Conservation (phyloP, 1,140 invertebrate genomes). For the Musca domestica region DNA sequence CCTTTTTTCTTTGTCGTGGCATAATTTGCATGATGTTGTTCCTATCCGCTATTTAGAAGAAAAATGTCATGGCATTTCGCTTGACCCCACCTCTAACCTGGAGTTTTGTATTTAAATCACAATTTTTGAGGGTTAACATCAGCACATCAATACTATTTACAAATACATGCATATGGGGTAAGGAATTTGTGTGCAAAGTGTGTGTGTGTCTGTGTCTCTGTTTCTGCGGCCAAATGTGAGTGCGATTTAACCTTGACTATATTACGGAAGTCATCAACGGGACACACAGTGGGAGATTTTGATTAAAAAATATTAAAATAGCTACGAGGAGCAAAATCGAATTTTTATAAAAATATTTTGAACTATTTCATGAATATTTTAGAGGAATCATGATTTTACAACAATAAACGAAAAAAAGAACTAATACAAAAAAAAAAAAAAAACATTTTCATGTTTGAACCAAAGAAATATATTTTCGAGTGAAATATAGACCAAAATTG, state of each 20-base stretch:
- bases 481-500: too few relatives aligned
- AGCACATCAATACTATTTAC: slow-evolving; percentile 35
- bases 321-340: neutral
- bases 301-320: neutral
- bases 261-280: slow-evolving; percentile 1
- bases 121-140: slow-evolving; percentile 42
- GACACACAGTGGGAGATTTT: neutral
- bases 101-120: slow-evolving; percentile 7
- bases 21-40: neutral
- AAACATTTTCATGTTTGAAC: too few relatives aligned
- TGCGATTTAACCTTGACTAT: slow-evolving; percentile 13
- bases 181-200: too few relatives aligned
- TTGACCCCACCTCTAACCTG: slow-evolving; percentile 50
- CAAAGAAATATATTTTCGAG: too few relatives aligned
- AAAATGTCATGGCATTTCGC: slow-evolving; percentile 28
- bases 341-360: neutral
- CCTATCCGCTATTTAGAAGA: neutral
- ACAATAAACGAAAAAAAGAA: too few relatives aligned
- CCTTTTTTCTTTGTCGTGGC: neutral
- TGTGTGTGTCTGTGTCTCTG: too few relatives aligned
- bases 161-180: too few relatives aligned
- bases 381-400: too few relatives aligned
- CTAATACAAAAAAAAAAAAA: too few relatives aligned
- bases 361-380: too few relatives aligned
- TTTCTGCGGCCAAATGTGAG: neutral